Evolutionary conservation across 1,140 invertebrate genomes (phyloP).

Genomic region (Zaprionus davidi): DNA sequence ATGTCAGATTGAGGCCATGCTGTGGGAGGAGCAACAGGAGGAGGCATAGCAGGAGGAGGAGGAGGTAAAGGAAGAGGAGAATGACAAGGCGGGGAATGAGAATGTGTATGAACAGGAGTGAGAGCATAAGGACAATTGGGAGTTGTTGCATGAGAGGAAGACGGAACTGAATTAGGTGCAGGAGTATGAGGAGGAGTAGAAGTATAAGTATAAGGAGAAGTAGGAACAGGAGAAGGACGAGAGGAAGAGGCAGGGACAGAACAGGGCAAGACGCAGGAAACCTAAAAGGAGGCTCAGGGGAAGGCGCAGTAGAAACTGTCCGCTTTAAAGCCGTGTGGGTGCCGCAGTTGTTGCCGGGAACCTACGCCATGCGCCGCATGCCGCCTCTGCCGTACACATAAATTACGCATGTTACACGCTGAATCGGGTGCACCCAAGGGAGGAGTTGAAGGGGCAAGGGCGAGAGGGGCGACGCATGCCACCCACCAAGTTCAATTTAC

Average conservation of each 20-base stretch:
- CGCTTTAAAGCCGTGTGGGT: conserved; percentile 23
- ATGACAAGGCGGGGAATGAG: not conserved
- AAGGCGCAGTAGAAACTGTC: not conserved
- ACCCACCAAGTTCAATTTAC: conserved; percentile 28
- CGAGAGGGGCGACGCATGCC: not conserved
- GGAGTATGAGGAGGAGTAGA: too few relatives aligned
- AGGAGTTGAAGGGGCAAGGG: not conserved
- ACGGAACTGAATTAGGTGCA: too few relatives aligned
- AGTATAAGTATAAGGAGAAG: too few relatives aligned
- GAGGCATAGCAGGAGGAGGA: not conserved
- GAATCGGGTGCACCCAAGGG: conserved; percentile 32
- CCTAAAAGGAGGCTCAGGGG: too few relatives aligned
- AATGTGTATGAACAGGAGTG: not conserved
- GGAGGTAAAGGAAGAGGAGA: not conserved
- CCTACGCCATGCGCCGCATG: not conserved
- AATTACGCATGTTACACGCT: conserved; percentile 51
- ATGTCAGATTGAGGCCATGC: not conserved
- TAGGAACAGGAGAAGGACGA: too few relatives aligned
- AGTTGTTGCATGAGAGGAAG: not conserved
- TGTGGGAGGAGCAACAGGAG: not conserved
- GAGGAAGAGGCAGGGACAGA: too few relatives aligned
- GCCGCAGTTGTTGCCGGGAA: not conserved
- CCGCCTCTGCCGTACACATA: conserved; percentile 13
- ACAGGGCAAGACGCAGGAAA: too few relatives aligned
- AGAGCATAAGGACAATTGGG: too few relatives aligned